Evolutionary conservation across 64 coral and sea anemone genomes (phyloP).

Genomic region (Dendronephthya gigantea): DNA sequence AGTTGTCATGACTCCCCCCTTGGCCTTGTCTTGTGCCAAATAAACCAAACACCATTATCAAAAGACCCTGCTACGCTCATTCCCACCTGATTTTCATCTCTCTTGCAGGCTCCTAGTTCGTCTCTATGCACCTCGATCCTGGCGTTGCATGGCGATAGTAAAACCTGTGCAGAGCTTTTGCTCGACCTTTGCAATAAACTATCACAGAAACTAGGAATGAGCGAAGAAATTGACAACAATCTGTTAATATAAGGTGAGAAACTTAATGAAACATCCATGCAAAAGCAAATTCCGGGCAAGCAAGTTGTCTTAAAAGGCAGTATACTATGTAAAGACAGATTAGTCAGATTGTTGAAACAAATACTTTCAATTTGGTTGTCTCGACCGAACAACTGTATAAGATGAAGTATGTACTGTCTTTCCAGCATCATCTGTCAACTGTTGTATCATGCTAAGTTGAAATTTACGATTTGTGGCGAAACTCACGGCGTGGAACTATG

Average conservation of each 20-base stretch:
- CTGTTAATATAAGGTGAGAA: conserved; percentile 88
- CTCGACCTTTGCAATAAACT: conserved; percentile 82
- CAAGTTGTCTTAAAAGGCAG: too few relatives aligned
- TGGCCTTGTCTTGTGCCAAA: too few relatives aligned
- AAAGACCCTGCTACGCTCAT: not conserved
- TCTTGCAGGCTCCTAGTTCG: conserved; percentile 70
- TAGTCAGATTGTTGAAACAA: too few relatives aligned
- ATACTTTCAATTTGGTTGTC: too few relatives aligned
- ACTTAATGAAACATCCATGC: too few relatives aligned
- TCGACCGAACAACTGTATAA: too few relatives aligned
- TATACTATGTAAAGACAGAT: too few relatives aligned
- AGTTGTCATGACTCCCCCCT: too few relatives aligned
- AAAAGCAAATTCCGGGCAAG: too few relatives aligned
- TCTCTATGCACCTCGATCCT: conserved; percentile 84
- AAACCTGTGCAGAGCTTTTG: conserved; percentile 55
- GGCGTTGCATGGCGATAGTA: conserved; percentile 70
- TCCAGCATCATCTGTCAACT: conserved; percentile 74
- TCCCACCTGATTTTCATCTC: not conserved
- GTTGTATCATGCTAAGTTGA: conserved; percentile 86
- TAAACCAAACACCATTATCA: not conserved
- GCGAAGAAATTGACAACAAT: conserved; percentile 86
- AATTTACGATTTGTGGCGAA: conserved; percentile 73
- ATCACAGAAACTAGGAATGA: conserved; percentile 81
- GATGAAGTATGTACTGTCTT: too few relatives aligned
- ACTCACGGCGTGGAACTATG: conserved; percentile 83